Evolutionary conservation across 2,113 vertebrate species (phyloP).

Genomic region (Corythornis vintsioides): DNA sequence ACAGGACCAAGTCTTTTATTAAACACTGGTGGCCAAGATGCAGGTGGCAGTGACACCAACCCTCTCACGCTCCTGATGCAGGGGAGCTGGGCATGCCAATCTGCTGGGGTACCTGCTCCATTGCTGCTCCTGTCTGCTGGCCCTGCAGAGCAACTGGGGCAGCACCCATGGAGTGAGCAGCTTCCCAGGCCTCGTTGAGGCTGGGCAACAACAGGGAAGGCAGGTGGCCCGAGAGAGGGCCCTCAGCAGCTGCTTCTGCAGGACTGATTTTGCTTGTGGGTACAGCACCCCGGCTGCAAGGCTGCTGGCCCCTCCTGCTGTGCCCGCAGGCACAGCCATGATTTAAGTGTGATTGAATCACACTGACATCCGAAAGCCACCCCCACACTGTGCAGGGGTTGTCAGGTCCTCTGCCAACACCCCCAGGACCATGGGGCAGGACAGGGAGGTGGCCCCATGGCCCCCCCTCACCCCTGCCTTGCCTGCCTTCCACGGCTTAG

Average conservation of each 20-base stretch:
- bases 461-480: background rate
- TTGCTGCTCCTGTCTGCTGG: background rate
- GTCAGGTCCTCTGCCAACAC: background rate
- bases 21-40: background rate
- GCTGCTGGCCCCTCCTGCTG: background rate
- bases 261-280: background rate
- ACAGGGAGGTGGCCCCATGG: background rate
- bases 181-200: background rate
- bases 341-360: background rate
- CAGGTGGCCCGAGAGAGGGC: background rate
- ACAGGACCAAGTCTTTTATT: background rate
- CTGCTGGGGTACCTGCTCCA: background rate
- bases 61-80: background rate
- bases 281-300: background rate
- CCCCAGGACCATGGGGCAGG: background rate
- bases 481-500: background rate
- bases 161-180: accelerated
- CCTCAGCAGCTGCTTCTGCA: background rate
- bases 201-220: background rate
- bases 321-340: background rate
- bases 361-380: background rate
- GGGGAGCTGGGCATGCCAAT: background rate
- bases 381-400: accelerated
- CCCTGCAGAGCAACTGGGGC: background rate
- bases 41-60: background rate